These are phyloP conservation scores for Reinhardtius hippoglossoides DNA, from an alignment of 2,113 vertebrate species.

Conservation along the genomic window DNA sequence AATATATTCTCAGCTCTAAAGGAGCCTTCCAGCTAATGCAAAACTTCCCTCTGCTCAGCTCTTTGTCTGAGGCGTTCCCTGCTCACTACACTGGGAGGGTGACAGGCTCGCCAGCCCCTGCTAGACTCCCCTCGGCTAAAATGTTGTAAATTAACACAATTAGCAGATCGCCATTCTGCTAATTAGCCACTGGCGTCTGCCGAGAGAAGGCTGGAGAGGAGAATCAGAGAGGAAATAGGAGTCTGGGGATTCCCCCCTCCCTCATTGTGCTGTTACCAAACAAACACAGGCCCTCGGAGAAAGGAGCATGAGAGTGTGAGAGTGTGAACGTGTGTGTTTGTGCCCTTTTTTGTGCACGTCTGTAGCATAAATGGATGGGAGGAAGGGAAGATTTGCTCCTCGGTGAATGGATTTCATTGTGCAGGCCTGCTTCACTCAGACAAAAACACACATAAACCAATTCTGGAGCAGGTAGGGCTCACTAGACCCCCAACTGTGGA, in stretches of 20 bases:
- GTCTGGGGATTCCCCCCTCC: conserved; percentile 84
- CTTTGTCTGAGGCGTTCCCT: conserved; percentile 89
- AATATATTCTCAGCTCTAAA: conserved; percentile 43
- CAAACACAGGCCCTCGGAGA: conserved; percentile 74
- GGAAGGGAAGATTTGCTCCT: conserved; percentile 43
- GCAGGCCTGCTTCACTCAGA: conserved; percentile 45
- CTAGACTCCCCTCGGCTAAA: conserved; percentile 95
- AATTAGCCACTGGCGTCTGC: conserved; percentile 96
- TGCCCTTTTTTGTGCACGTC: conserved; percentile 37
- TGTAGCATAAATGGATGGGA: conserved; percentile 50
- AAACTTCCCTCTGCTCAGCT: conserved; percentile 58
- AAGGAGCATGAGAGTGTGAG: conserved; percentile 64
- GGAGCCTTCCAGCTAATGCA: conserved; percentile 43
- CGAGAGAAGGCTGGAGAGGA: conserved; percentile 87
- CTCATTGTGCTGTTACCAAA: conserved; percentile 88
- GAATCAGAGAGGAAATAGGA: conserved; percentile 81
- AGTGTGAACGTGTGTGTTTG: conserved; percentile 9
- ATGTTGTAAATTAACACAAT: conserved; percentile 99
- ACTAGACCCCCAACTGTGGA: conserved; percentile 74
- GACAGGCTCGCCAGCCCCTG: conserved; percentile 89
- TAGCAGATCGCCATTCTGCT: conserved; percentile 95
- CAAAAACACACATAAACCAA: conserved; percentile 51
- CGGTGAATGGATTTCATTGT: conserved; percentile 62
- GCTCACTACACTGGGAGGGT: conserved; percentile 87
- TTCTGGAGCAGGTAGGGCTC: background rate